These are phyloP conservation scores for Harpagus bidentatus DNA, from an alignment of 2,113 vertebrate species.

Conservation along the genomic window DNA sequence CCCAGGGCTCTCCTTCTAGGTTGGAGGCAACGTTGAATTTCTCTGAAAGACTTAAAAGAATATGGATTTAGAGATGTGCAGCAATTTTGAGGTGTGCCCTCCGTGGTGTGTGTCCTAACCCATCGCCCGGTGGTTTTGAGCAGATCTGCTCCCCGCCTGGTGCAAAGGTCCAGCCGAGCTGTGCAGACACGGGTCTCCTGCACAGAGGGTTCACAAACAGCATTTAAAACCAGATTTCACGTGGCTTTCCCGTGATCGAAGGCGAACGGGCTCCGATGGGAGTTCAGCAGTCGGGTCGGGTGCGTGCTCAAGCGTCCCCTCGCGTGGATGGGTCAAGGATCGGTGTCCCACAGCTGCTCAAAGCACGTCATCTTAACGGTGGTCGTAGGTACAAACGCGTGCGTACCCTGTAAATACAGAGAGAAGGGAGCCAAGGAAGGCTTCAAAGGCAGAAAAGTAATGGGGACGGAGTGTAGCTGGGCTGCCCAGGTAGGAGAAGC, in stretches of 20 bases:
- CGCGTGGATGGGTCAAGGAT: not conserved
- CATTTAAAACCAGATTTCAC: not conserved
- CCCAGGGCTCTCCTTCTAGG: not conserved
- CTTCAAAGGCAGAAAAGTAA: not conserved
- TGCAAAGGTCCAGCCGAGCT: not conserved
- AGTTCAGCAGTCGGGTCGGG: not conserved
- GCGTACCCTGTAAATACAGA: not conserved
- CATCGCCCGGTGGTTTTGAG: not conserved
- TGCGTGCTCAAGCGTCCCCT: not conserved
- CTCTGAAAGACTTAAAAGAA: not conserved
- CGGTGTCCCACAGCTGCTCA: not conserved
- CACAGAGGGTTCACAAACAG: not conserved
- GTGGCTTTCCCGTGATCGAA: not conserved
- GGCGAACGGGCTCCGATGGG: not conserved
- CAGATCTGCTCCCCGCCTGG: not conserved
- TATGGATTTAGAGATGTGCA: rapidly evolving
- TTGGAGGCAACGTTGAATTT: not conserved
- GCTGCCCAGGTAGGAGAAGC: not conserved
- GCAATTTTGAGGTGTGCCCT: not conserved
- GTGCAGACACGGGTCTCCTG: not conserved
- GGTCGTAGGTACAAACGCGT: not conserved
- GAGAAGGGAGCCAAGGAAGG: not conserved
- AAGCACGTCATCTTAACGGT: not conserved
- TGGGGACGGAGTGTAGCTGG: not conserved
- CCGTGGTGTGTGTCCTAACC: not conserved